phyloP scores from a whole-genome alignment of 2,888 invertebrate genomes.

The Leuctra nigra region DNA sequence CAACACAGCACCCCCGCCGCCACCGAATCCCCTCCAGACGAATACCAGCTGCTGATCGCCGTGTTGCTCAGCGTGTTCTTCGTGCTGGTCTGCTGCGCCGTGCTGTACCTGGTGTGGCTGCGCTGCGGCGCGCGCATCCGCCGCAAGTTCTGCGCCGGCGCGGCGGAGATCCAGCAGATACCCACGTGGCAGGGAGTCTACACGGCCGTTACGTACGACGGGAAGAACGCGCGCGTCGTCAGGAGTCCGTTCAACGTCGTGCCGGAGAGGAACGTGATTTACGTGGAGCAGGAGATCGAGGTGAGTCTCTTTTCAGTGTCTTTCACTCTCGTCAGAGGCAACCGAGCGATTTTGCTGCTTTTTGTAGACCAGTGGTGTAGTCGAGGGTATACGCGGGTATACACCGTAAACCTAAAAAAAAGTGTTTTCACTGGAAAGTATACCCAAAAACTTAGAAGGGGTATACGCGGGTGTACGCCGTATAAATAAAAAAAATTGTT shows the following conservation, averaged over 20 bases:
- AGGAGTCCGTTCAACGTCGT: not conserved
- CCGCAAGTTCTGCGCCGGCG: constrained; percentile 4
- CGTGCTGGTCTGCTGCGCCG: constrained; percentile 14
- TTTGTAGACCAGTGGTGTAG: too few relatives aligned
- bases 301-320: too few relatives aligned
- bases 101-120: constrained; percentile 2
- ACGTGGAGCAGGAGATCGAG: constrained; percentile 50
- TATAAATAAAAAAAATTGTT: too few relatives aligned
- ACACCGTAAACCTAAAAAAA: too few relatives aligned
- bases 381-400: too few relatives aligned
- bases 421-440: too few relatives aligned
- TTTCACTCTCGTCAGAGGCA: too few relatives aligned
- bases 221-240: not conserved
- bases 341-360: too few relatives aligned
- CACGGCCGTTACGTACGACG: constrained; percentile 20
- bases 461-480: too few relatives aligned
- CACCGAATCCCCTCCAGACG: not conserved
- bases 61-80: constrained; percentile 18
- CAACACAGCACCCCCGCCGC: not conserved
- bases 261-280: constrained; percentile 32
- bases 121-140: constrained; percentile 14
- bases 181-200: constrained; percentile 21
- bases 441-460: too few relatives aligned
- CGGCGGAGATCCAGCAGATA: constrained; percentile 14
- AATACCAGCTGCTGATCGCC: constrained; percentile 14